These are phyloP conservation scores for Epistrophe eligans DNA, from an alignment of 2,888 invertebrate species.

Conservation along the genomic window DNA sequence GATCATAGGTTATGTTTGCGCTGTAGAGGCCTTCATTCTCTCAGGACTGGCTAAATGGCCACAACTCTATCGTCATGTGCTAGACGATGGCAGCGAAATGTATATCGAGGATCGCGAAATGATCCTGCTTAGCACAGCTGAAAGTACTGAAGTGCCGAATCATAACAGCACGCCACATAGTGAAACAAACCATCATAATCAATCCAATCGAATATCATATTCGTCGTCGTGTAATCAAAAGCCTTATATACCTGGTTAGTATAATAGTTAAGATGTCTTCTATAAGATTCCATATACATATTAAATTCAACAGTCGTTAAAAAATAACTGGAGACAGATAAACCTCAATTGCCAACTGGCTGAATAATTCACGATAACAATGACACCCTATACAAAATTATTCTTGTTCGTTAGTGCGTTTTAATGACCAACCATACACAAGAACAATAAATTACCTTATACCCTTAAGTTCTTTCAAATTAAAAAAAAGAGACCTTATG, in stretches of 20 bases:
- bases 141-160: conserved; percentile 83
- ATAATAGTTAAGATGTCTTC: background rate
- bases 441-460: background rate
- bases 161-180: conserved; percentile 80
- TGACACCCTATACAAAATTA: background rate
- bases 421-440: background rate
- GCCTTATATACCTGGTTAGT: conserved; percentile 84
- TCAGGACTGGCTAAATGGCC: conserved; percentile 86
- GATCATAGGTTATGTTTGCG: conserved; percentile 87
- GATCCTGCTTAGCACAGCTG: conserved; percentile 84
- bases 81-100: conserved; percentile 87
- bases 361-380: too few species aligned
- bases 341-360: too few species aligned
- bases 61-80: conserved; percentile 86
- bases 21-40: conserved; percentile 86
- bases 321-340: too few species aligned
- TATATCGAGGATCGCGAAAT: conserved; percentile 85
- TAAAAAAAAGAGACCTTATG: conserved; percentile 1
- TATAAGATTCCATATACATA: background rate
- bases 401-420: background rate
- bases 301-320: too few species aligned
- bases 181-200: conserved; percentile 83
- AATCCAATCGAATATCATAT: conserved; percentile 82
- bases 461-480: background rate
- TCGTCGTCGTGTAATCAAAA: conserved; percentile 84